Evolutionary conservation across 2,888 invertebrate species (phyloP), one percentile per base, ranked within the genome.

Genomic region (Epistrophella euchroma): DNA sequence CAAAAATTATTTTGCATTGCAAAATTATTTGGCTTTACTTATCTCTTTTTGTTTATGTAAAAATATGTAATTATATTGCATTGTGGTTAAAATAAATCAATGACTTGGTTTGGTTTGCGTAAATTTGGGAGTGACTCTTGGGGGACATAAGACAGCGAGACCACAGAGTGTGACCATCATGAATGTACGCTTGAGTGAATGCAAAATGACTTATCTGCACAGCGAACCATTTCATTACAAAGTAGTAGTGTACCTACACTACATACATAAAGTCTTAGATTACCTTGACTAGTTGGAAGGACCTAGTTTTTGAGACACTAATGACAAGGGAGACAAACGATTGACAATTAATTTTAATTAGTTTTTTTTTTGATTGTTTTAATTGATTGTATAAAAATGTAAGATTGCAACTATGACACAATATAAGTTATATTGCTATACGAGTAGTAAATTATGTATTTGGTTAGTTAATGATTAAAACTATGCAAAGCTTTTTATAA

Each of bases 131-230:
- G 79, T 79, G 43, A 79, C 84, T 84, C 71, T 62, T 64, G 62
- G 66, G 79, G 50, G 84, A 75, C 79, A 84, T 37, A 71, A 22
- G 32, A 22, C 35, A 68, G 19, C 64, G 25, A 70, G 75, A 75
- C 79, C 79, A 84, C 75, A 58, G n/a, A 79, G 47, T 84, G 84
- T 79, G 84, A 79, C 84, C 79, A 45, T 84, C 79, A 45, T 84
- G 84, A 84, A 79, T 84, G 70, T 62, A 75, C 28, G 79, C 79
- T 66, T 75, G 55, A 75, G 79, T 84, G 74, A 84, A 84, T 84
- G 58, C 71, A 43, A 79, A 84, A 84, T 79, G 22, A 83, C 74
- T 60, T 74, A 79, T 62, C 79, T 83, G 74, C 68, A 68, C 70
- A 79, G 62, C 83, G 70, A 83, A 83, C 78, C 83, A 66, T 79